Evolutionary conservation across 2,113 vertebrate species (phyloP).

Genomic region (Tylochromis polylepis): DNA sequence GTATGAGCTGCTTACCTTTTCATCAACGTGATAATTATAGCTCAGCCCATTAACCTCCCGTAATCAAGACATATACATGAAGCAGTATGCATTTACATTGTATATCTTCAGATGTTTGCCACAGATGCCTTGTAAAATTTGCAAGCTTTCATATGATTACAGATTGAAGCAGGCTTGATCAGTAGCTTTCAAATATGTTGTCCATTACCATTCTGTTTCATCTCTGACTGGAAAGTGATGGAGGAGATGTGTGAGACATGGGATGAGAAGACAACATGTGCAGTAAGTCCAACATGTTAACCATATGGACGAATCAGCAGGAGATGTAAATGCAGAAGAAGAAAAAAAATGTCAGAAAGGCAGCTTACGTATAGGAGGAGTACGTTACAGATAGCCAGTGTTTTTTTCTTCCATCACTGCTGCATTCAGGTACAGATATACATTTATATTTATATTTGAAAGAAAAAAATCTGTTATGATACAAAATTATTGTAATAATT

Average conservation of each 20-base stretch:
- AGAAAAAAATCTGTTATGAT: background rate
- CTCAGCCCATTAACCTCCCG: background rate
- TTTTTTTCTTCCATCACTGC: background rate
- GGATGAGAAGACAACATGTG: background rate
- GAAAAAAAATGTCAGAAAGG: conserved; percentile 6
- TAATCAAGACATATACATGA: conserved; percentile 13
- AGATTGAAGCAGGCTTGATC: background rate
- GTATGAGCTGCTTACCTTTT: conserved; percentile 5
- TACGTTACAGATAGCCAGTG: background rate
- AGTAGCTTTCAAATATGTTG: background rate
- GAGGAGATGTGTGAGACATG: background rate
- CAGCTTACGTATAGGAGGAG: conserved; percentile 18
- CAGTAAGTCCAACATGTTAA: background rate
- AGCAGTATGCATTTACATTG: background rate
- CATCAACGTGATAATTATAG: conserved; percentile 11
- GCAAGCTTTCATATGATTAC: conserved; percentile 26
- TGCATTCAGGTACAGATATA: background rate
- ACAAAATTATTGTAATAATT: background rate
- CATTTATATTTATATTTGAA: background rate
- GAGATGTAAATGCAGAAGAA: background rate
- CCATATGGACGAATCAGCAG: conserved; percentile 15
- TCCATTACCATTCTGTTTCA: background rate
- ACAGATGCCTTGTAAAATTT: background rate
- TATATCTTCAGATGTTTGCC: conserved; percentile 2
- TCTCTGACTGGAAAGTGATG: background rate